Base-by-base conservation (phyloP, 2,797 vertebrate species). In the Amphiprion clarkii region DNA sequence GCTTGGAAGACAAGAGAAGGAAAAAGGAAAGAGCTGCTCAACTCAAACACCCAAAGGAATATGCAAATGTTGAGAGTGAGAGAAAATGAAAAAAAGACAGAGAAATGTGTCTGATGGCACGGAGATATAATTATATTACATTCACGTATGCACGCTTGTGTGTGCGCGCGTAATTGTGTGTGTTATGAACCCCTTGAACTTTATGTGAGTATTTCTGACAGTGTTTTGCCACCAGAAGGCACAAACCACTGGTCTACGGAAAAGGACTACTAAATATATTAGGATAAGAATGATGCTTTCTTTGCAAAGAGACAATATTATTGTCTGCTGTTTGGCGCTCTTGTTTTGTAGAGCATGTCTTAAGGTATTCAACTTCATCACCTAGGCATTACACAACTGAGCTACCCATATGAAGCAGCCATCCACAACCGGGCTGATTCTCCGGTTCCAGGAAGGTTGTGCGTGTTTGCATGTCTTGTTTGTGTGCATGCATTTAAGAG, bases 11-110 rank as follows among this genome's bases (percentile, higher is more conserved):
- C 89, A 88, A 91, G 85, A 82, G 80, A 80, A 81, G 85, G 74
- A 53, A 85, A 83, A 72, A 70, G 63, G 82, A 74, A 83, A 82
- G 90, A 86, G 90, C 80, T 81, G 87, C 80, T 89, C 78, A 79
- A 87, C 78, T 87, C 81, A 78, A 88, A 92, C 79, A 87, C 90
- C 91, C 92, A 92, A 74, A 89, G 90, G 92, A 92, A 93, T 88
- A 92, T 90, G 89, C 83, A 88, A 90, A 89, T 88, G 77, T 84
- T 76, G 67, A 84, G 77, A 60, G 75, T 64, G 67, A 83, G 81
- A 82, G 57, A 84, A 86, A 87, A 71, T 62, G 58, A 82, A 78
- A 76, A 73, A 87, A 66, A 79, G 76, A 83, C 66, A 75, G 64
- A 76, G 56, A 74, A 82, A 80, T 69, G 54, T 79, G 78, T 87